Evolutionary conservation across 2,113 vertebrate genomes (phyloP), one percentile per base, ranked within the genome.

Genomic region (Coptodon bakossiorum): DNA sequence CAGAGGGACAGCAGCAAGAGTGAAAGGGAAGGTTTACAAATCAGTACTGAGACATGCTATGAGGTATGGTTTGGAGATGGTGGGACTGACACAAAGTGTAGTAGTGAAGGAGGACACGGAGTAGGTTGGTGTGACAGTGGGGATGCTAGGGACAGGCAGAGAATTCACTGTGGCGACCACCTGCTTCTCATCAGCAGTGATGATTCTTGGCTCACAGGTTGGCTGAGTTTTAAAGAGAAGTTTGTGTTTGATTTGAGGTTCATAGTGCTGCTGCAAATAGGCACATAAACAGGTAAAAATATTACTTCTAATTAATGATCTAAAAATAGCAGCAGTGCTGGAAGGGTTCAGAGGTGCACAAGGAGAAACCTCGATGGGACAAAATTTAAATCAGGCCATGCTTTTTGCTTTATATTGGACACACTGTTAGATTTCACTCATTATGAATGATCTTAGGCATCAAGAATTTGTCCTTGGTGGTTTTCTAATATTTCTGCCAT

Each of bases 31-130:
- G 66, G 38, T 71, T 71, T 71, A 43, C 36, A 71, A 71, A 16
- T 9, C 66, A 71, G 0, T 16, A 16, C 0, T 22, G 66, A 43
- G 66, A 71, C 38, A 24, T 43, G 13, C 0, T 27, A 9, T 43
- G 38, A 71, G 12, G 3, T 43, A 43, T 14, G 12, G 63, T 14
- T 40, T 68, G 63, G 63, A 68, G n/a, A 68, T 68, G 63, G 63
- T 24, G 63, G 63, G 7, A 40, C 36, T 40, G 63, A 68, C 63
- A 68, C 19, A 68, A 68, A 68, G 63, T 68, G 34, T 68, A 22
- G 63, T 17, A 27, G 68, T 17, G 68, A 17, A 27, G 14, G 68
- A 73, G 40, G 14, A 45, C 40, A 73, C 24, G 4, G 22, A 73
- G 68, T 29, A 27, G 13, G 68, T 73, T 73, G 40, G 22, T 73